phyloP scores from a whole-genome alignment of 2,888 invertebrate genomes.

The Trachelus tabidus region DNA sequence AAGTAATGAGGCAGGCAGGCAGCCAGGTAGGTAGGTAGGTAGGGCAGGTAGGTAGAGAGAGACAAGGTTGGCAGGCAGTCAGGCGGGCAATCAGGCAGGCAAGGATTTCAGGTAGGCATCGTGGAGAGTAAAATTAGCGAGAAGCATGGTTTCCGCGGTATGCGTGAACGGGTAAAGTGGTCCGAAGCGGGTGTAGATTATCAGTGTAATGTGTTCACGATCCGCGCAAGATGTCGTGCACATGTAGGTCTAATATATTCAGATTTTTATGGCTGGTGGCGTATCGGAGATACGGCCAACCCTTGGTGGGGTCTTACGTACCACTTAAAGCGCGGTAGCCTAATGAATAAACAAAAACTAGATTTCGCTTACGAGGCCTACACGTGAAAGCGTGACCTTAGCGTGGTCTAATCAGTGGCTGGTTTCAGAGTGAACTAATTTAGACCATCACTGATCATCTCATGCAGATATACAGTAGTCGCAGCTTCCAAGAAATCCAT shows the following conservation, averaged over 20 bases:
- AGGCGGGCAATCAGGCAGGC: neutral
- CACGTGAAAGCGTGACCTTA: constrained; percentile 64
- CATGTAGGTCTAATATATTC: constrained; percentile 63
- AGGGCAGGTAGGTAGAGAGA: neutral
- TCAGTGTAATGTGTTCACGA: constrained; percentile 57
- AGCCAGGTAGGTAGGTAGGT: neutral
- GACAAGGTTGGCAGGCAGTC: neutral
- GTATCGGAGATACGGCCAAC: constrained; percentile 58
- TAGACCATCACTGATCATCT: neutral
- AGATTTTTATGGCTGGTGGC: constrained; percentile 64
- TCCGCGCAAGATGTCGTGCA: constrained; percentile 59
- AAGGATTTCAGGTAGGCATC: neutral
- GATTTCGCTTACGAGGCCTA: constrained; percentile 58
- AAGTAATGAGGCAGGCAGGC: neutral
- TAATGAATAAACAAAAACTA: constrained; percentile 65
- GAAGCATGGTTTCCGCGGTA: constrained; percentile 14
- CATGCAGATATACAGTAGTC: neutral
- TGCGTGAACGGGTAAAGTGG: constrained; percentile 43
- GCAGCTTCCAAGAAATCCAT: neutral
- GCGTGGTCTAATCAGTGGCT: constrained; percentile 47
- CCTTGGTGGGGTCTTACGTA: constrained; percentile 42
- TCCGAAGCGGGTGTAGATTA: constrained; percentile 48
- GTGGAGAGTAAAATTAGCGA: neutral
- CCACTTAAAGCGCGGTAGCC: constrained; percentile 55
- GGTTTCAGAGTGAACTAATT: constrained; percentile 45